Percentiles rank a stretch among this genome's conserved stretches.
Evolutionary conservation across 2,888 invertebrate genomes (phyloP).

Genomic region (Abrostola triplasia): DNA sequence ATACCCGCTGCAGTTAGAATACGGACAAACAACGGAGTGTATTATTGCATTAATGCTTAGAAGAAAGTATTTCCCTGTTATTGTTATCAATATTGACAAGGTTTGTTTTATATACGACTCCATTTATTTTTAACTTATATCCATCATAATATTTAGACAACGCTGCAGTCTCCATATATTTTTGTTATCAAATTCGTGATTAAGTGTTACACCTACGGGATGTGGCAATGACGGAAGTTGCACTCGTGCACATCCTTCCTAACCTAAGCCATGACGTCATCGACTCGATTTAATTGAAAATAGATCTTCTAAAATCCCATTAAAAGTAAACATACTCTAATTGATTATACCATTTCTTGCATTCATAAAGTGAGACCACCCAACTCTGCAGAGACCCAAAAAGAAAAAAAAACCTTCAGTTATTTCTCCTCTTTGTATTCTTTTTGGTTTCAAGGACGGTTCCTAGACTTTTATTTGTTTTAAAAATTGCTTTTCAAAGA

Average conservation of each 20-base stretch:
- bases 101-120: no score
- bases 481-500: conserved; percentile 29
- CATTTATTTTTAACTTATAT: no score
- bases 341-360: conserved; percentile 40
- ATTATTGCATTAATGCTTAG: not conserved
- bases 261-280: conserved; percentile 42
- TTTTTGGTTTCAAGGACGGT: conserved; percentile 54
- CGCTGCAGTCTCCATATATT: not conserved
- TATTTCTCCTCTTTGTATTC: conserved; percentile 58
- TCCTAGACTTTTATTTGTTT: conserved; percentile 52
- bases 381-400: conserved; percentile 56
- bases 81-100: no score
- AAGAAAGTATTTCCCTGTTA: not conserved
- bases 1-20: conserved; percentile 15
- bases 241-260: conserved; percentile 55
- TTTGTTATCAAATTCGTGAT: conserved; percentile 31
- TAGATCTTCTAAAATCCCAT: conserved; percentile 6
- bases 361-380: conserved; percentile 63
- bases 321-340: conserved; percentile 19
- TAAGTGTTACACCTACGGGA: conserved; percentile 42
- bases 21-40: not conserved
- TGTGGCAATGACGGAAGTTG: conserved; percentile 52
- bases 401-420: conserved; percentile 56
- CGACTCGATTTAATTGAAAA: conserved; percentile 20
- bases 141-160: not conserved